Conservation (phyloP, 2,113 vertebrate genomes). For the Nibea coibor region DNA sequence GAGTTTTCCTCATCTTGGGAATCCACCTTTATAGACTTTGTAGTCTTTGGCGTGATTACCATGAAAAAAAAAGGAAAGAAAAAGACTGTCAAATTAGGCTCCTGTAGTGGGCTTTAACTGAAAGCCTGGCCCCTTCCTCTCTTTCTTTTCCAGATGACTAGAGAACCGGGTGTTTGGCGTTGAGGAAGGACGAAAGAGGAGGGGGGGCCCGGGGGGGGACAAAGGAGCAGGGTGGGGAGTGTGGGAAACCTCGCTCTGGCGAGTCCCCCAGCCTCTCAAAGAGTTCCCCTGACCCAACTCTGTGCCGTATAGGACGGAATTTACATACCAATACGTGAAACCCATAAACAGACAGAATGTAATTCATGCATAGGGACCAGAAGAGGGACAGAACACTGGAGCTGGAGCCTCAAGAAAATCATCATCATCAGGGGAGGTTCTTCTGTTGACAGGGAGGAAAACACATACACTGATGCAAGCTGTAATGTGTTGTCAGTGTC, state of each 20-base stretch:
- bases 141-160: slow-evolving; percentile 60
- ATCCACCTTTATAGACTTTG: slow-evolving; percentile 41
- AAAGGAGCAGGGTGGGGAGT: slow-evolving; percentile 53
- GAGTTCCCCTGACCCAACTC: slow-evolving; percentile 60
- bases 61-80: slow-evolving; percentile 36
- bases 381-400: neutral
- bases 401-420: neutral
- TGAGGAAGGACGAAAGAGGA: slow-evolving; percentile 60
- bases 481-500: slow-evolving; percentile 13
- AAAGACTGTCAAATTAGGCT: slow-evolving; percentile 56
- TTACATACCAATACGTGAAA: slow-evolving; percentile 81
- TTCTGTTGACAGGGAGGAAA: slow-evolving; percentile 9
- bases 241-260: slow-evolving; percentile 76
- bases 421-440: slow-evolving; percentile 7
- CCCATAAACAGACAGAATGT: slow-evolving; percentile 53
- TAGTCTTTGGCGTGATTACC: slow-evolving; percentile 41
- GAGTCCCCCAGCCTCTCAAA: slow-evolving; percentile 71
- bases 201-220: slow-evolving; percentile 35
- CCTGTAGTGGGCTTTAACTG: slow-evolving; percentile 64
- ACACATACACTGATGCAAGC: slow-evolving; percentile 11
- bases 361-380: slow-evolving; percentile 45
- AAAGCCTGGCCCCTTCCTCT: slow-evolving; percentile 51
- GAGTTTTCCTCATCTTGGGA: slow-evolving; percentile 27
- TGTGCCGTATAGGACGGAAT: slow-evolving; percentile 61
- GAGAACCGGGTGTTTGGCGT: slow-evolving; percentile 51